These are phyloP conservation scores for Spinus olivaceus DNA, from an alignment of 2,797 vertebrate genomes.

Conservation along the genomic window DNA sequence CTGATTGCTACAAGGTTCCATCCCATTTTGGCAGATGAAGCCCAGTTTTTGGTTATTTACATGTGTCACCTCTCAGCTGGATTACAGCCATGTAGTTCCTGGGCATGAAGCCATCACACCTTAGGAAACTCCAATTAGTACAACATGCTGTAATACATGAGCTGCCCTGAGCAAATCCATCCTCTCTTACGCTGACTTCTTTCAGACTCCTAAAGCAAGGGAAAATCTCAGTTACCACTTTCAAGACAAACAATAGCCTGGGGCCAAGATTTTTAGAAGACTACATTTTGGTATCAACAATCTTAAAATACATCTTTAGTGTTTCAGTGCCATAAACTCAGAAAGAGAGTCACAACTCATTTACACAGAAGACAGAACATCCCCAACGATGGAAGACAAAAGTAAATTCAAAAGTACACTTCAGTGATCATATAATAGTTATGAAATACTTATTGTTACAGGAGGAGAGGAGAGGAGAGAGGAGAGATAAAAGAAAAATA, in stretches of 20 bases:
- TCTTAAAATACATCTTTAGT: neutral
- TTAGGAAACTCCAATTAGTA: constrained; percentile 63
- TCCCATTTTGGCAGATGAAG: constrained; percentile 19
- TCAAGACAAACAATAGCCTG: neutral
- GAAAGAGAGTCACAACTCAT: neutral
- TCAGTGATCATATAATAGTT: neutral
- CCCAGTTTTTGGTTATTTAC: constrained; percentile 43
- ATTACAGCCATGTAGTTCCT: constrained; percentile 37
- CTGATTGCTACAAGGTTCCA: neutral
- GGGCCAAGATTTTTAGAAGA: neutral
- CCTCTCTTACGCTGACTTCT: neutral
- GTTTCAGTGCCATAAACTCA: neutral
- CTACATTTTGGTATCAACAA: neutral
- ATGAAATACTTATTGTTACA: neutral
- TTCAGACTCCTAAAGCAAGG: neutral
- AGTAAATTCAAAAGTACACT: neutral
- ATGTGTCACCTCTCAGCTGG: constrained; percentile 55
- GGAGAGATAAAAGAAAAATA: accelerated
- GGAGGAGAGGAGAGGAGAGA: accelerated
- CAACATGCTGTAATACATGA: constrained; percentile 52
- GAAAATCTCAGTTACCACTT: neutral
- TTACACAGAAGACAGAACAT: neutral
- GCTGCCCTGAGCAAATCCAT: constrained; percentile 20
- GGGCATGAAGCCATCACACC: constrained; percentile 57
- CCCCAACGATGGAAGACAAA: neutral